Evolutionary conservation across 1,140 invertebrate genomes (phyloP).

Genomic region (Atta texana): DNA sequence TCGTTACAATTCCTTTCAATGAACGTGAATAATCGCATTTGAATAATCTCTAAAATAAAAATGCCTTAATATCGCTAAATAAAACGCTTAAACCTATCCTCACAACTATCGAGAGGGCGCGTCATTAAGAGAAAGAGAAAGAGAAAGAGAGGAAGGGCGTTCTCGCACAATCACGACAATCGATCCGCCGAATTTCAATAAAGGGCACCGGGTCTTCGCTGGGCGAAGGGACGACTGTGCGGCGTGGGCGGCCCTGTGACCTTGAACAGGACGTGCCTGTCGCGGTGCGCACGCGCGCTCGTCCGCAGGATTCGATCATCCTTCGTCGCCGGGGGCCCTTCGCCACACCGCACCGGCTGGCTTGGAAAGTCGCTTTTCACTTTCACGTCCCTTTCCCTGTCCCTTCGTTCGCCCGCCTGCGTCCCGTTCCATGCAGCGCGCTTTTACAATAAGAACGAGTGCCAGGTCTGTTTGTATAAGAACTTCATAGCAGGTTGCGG

Average conservation of each 20-base stretch:
- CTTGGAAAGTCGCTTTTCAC: conserved; percentile 84
- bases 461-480: conserved; percentile 71
- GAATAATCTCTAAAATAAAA: conserved; percentile 6
- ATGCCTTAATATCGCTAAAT: not conserved
- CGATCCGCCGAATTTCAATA: conserved; percentile 65
- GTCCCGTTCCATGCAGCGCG: conserved; percentile 36
- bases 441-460: conserved; percentile 76
- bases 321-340: conserved; percentile 73
- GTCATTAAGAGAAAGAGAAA: not conserved
- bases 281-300: conserved; percentile 74
- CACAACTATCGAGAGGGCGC: not conserved
- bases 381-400: conserved; percentile 81
- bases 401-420: conserved; percentile 66
- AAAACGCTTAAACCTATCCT: not conserved
- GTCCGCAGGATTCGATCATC: conserved; percentile 79
- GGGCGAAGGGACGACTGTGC: conserved; percentile 57
- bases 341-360: conserved; percentile 77
- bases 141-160: not conserved
- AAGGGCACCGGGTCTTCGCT: conserved; percentile 52
- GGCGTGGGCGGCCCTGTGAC: conserved; percentile 77
- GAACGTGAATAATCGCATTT: not conserved
- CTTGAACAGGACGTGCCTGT: conserved; percentile 80
- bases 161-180: conserved; percentile 63
- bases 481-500: conserved; percentile 30
- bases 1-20: not conserved